Conservation (phyloP, 2,888 invertebrate species). For the Trilocha varians region DNA sequence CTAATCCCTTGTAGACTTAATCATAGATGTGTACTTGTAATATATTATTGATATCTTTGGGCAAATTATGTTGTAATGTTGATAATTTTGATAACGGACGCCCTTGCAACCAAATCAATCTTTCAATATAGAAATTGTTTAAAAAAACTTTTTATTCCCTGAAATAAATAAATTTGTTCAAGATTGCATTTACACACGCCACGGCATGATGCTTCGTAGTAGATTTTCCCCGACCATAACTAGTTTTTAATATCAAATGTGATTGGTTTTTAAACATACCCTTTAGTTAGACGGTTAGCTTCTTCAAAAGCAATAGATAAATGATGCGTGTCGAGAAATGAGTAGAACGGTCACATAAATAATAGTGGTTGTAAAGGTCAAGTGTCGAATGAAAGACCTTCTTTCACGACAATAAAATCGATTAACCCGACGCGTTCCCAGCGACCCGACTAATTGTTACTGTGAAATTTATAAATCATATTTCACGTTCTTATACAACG, state of each 20-base stretch:
- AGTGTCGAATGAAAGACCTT: constrained; percentile 15
- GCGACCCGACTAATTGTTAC: constrained; percentile 7
- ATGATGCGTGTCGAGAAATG: too few relatives aligned
- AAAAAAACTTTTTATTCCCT: too few relatives aligned
- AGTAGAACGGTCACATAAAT: neutral
- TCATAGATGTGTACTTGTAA: constrained; percentile 24
- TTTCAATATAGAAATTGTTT: too few relatives aligned
- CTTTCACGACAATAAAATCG: constrained; percentile 14
- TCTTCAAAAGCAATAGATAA: too few relatives aligned
- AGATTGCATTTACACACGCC: too few relatives aligned
- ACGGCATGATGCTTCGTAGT: too few relatives aligned
- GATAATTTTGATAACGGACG: neutral
- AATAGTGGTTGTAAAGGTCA: constrained; percentile 11
- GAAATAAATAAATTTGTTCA: too few relatives aligned
- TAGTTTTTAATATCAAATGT: too few relatives aligned
- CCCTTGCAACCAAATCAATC: neutral
- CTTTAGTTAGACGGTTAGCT: too few relatives aligned
- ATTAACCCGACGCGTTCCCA: constrained; percentile 15
- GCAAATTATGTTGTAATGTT: neutral
- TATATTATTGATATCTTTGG: neutral
- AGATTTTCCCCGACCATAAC: too few relatives aligned
- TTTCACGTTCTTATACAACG: constrained; percentile 17
- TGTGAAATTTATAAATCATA: constrained; percentile 29
- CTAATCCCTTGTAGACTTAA: constrained; percentile 37
- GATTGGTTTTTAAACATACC: too few relatives aligned